Percentiles rank a stretch among this genome's conserved stretches.
Evolutionary conservation across 2,888 invertebrate species (phyloP).

Genomic region (Amblyjoppa proteus): DNA sequence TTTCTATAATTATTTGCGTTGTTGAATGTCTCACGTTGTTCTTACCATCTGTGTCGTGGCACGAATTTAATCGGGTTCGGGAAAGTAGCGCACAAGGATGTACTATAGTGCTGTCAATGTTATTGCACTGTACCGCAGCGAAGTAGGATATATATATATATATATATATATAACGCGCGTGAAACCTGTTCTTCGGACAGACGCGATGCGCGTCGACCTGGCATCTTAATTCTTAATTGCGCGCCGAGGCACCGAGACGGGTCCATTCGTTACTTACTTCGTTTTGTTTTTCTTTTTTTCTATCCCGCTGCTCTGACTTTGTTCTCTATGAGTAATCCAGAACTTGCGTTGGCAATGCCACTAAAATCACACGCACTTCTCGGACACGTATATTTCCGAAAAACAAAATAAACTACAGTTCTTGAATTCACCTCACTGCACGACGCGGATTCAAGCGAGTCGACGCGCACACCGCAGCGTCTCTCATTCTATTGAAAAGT

Average conservation of each 20-base stretch:
- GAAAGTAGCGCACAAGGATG: neutral
- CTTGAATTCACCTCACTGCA: neutral
- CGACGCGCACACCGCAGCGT: constrained; percentile 58
- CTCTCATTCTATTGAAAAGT: constrained; percentile 61
- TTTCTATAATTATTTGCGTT: no score
- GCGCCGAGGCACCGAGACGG: neutral
- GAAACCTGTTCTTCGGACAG: constrained; percentile 58
- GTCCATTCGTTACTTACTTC: constrained; percentile 14
- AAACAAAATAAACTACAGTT: neutral
- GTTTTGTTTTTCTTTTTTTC: constrained; percentile 21
- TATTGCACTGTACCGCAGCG: constrained; percentile 31
- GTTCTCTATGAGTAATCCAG: constrained; percentile 49
- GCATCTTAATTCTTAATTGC: constrained; percentile 46
- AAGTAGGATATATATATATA: neutral
- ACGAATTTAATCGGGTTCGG: neutral
- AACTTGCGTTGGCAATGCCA: constrained; percentile 36
- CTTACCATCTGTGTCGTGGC: neutral
- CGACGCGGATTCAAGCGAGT: constrained; percentile 34
- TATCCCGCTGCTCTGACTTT: neutral
- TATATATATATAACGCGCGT: neutral
- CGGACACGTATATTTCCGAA: neutral
- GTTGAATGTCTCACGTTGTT: neutral
- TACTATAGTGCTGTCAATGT: constrained; percentile 18
- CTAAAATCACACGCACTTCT: constrained; percentile 39
- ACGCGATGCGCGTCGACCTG: constrained; percentile 39